Conservation (phyloP, 2,888 invertebrate genomes). For the Acleris laterana region DNA sequence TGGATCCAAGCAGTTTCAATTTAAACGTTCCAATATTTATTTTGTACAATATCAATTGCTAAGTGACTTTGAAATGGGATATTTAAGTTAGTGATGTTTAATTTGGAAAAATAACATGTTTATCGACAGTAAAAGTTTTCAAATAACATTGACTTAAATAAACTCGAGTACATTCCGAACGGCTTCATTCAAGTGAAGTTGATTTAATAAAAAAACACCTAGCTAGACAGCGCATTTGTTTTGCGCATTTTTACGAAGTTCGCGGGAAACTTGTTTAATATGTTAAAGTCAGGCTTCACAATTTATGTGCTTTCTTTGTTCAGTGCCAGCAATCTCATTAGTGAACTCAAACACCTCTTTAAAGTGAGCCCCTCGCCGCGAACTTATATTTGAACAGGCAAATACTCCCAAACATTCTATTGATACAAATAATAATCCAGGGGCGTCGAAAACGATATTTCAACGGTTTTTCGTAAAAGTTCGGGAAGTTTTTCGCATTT, state of each 20-base stretch:
- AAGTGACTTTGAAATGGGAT: background rate
- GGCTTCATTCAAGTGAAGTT: constrained; percentile 35
- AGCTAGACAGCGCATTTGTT: constrained; percentile 36
- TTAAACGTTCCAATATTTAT: constrained; percentile 38
- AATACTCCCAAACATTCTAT: constrained; percentile 75
- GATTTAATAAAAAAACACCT: constrained; percentile 32
- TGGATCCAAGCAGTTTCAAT: constrained; percentile 43
- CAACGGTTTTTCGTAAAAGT: constrained; percentile 64
- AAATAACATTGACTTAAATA: constrained; percentile 30
- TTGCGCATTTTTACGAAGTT: constrained; percentile 31
- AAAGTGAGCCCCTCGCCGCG: constrained; percentile 59
- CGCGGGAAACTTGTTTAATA: constrained; percentile 54
- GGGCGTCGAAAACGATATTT: constrained; percentile 68
- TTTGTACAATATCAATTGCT: constrained; percentile 27
- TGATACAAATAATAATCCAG: constrained; percentile 78
- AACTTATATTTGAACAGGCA: constrained; percentile 69
- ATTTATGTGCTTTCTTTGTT: constrained; percentile 54
- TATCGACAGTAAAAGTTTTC: constrained; percentile 31
- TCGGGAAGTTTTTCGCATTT: constrained; percentile 78
- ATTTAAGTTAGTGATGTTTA: constrained; percentile 4
- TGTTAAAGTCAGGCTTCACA: constrained; percentile 56
- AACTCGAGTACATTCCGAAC: constrained; percentile 27
- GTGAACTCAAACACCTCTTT: constrained; percentile 80
- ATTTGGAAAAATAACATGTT: constrained; percentile 18
- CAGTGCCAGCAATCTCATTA: constrained; percentile 72